Percentiles rank a stretch among this genome's conserved stretches.
Evolutionary conservation across 64 coral and sea anemone species (phyloP).

Genomic region (Stylophora pistillata): DNA sequence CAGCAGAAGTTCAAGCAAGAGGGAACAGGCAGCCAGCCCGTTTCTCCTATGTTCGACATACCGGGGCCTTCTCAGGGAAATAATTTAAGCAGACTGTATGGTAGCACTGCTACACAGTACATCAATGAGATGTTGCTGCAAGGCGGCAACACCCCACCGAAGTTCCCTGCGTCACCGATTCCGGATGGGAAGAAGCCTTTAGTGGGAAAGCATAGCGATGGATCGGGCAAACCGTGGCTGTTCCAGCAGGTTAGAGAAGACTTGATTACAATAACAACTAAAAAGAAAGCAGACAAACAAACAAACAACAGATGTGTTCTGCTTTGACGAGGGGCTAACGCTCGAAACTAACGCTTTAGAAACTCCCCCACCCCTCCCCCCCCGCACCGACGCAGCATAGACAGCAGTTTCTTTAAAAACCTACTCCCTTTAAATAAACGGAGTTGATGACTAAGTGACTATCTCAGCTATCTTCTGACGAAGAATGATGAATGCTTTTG

Average conservation of each 20-base stretch:
- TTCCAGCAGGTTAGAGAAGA: slow-evolving; percentile 69
- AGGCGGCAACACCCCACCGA: slow-evolving; percentile 54
- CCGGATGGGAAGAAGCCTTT: slow-evolving; percentile 73
- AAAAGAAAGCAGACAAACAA: no score
- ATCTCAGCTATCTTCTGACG: no score
- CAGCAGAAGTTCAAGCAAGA: slow-evolving; percentile 91
- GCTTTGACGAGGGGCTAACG: no score
- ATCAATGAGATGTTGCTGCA: slow-evolving; percentile 87
- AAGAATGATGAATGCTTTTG: no score
- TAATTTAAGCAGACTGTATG: slow-evolving; percentile 83
- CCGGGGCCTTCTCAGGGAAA: slow-evolving; percentile 46
- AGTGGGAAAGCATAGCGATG: no score
- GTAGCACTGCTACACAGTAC: slow-evolving; percentile 89
- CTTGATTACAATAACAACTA: neutral
- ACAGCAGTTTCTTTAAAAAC: no score
- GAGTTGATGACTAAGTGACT: no score
- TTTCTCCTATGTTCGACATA: slow-evolving; percentile 36
- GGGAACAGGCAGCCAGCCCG: slow-evolving; percentile 35
- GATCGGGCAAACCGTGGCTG: slow-evolving; percentile 71
- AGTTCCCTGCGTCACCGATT: slow-evolving; percentile 62
- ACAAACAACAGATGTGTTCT: no score
- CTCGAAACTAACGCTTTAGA: no score
- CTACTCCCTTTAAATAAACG: no score
- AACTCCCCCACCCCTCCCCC: no score
- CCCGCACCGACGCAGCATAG: no score